Evolutionary conservation across 1,140 invertebrate species (phyloP).

Genomic region (Aphelinus atriplicis): DNA sequence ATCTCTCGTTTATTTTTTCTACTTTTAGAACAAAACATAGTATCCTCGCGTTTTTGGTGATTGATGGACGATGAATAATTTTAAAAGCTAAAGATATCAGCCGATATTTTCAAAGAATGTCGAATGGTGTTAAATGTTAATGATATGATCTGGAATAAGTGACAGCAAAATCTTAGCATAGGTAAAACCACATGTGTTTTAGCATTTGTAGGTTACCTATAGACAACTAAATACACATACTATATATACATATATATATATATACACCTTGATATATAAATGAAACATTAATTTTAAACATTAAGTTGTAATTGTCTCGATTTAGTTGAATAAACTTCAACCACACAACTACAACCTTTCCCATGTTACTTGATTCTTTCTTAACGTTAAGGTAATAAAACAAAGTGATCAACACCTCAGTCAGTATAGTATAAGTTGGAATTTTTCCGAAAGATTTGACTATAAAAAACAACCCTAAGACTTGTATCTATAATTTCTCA

Average conservation of each 20-base stretch:
- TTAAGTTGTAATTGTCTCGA: constrained; percentile 63
- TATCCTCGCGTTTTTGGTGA: constrained; percentile 4
- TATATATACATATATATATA: constrained; percentile 4
- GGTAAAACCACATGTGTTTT: constrained; percentile 24
- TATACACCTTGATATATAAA: constrained; percentile 29
- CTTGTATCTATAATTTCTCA: too few relatives aligned
- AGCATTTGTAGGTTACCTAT: constrained; percentile 39
- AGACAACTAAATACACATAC: not conserved
- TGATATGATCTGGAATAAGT: constrained; percentile 13
- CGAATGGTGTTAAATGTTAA: not conserved
- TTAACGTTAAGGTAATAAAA: too few relatives aligned
- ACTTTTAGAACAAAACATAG: constrained; percentile 3
- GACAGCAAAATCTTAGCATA: constrained; percentile 20
- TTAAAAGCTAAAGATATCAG: too few relatives aligned
- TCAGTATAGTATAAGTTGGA: too few relatives aligned
- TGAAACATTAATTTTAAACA: constrained; percentile 44
- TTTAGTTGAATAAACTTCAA: constrained; percentile 61
- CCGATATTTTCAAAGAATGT: constrained; percentile 6
- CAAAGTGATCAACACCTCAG: too few relatives aligned
- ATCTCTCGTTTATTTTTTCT: constrained; percentile 3
- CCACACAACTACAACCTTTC: constrained; percentile 54
- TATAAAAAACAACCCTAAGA: too few relatives aligned
- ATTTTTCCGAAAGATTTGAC: too few relatives aligned
- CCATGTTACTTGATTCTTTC: constrained; percentile 43
- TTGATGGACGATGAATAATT: constrained; percentile 6